These are phyloP conservation scores for Odontocerum albicorne DNA, from an alignment of 2,888 invertebrate genomes.

Conservation along the genomic window DNA sequence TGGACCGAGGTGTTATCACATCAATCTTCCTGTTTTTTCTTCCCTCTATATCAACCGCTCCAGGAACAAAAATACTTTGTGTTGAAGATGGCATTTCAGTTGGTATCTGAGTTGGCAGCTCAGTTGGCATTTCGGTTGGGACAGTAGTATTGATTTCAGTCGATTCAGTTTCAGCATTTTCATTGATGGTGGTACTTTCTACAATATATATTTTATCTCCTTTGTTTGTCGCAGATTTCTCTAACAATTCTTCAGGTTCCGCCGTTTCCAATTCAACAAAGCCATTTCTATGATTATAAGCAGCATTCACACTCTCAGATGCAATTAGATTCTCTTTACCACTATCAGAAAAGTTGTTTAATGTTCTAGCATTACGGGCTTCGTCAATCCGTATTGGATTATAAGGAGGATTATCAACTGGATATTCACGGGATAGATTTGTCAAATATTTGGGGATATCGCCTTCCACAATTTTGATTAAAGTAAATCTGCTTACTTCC, in stretches of 20 bases:
- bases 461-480: constrained; percentile 68
- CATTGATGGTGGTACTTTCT: constrained; percentile 22
- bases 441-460: constrained; percentile 57
- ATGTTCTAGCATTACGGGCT: constrained; percentile 53
- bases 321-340: constrained; percentile 54
- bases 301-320: constrained; percentile 56
- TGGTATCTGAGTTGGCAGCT: constrained; percentile 28
- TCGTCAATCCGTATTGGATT: constrained; percentile 56
- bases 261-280: constrained; percentile 26
- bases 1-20: constrained; percentile 48
- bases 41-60: constrained; percentile 51
- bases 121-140: constrained; percentile 31
- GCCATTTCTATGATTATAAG: constrained; percentile 42
- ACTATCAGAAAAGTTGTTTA: constrained; percentile 47
- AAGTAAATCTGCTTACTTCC: constrained; percentile 68
- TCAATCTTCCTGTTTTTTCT: constrained; percentile 47
- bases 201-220: constrained; percentile 14
- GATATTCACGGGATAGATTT: constrained; percentile 53
- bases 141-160: constrained; percentile 10
- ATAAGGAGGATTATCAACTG: constrained; percentile 54
- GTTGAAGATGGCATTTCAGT: constrained; percentile 38
- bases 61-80: constrained; percentile 55
- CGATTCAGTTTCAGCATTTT: constrained; percentile 8
- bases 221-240: constrained; percentile 4
- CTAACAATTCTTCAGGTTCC: constrained; percentile 12